Evolutionary conservation across 2,888 invertebrate species (phyloP).

Genomic region (Criorhina ranunculi): DNA sequence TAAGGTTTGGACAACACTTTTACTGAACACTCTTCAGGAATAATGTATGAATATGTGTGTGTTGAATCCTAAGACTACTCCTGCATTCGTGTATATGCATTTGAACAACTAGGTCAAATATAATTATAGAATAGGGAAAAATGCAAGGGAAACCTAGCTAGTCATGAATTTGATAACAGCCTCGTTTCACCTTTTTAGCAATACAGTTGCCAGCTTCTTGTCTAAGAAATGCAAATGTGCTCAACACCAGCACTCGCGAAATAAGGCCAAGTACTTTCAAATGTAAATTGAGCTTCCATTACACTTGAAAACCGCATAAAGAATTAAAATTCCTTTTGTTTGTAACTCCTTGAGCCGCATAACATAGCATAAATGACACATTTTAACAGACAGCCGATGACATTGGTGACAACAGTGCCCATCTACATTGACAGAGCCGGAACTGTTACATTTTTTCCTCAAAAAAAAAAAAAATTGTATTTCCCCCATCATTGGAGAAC

Average conservation of each 20-base stretch:
- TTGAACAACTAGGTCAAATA: conserved; percentile 34
- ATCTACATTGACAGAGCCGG: conserved; percentile 13
- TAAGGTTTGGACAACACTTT: too few species aligned
- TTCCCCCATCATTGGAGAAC: conserved; percentile 50
- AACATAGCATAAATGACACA: conserved; percentile 16
- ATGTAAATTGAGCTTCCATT: conserved; percentile 38
- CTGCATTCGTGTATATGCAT: neutral
- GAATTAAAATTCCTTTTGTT: neutral
- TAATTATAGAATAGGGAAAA: conserved; percentile 6
- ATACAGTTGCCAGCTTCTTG: neutral
- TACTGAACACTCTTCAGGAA: too few species aligned
- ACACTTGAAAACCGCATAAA: conserved; percentile 3
- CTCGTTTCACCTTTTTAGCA: conserved; percentile 8
- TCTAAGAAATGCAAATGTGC: conserved; percentile 38
- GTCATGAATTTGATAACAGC: conserved; percentile 44
- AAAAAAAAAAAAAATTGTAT: conserved; percentile 2
- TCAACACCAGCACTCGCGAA: conserved; percentile 11
- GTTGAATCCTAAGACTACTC: too few species aligned
- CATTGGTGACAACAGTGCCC: conserved; percentile 12
- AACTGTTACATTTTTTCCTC: conserved; percentile 37
- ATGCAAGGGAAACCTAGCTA: neutral
- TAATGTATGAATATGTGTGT: too few species aligned
- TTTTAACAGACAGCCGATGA: conserved; percentile 12
- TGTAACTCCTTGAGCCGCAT: too few species aligned
- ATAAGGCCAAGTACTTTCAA: conserved; percentile 35